Base-by-base conservation (phyloP, 1,140 invertebrate species). In the Mesaphorura yosii region DNA sequence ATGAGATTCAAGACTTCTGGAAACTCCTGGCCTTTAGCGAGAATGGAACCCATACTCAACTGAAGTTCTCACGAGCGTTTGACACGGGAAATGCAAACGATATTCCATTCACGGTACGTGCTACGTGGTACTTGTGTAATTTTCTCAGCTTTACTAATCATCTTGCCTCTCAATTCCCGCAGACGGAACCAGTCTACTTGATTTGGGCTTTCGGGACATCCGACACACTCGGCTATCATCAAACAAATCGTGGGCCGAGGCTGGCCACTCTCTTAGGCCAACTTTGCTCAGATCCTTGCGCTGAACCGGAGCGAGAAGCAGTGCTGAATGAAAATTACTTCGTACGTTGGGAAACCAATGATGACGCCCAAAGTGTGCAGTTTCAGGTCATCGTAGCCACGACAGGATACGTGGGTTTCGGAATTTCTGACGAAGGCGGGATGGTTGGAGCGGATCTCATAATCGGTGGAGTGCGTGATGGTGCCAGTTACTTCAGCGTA, bases 101-200 rank as follows among this genome's bases (percentile, higher is more conserved):
- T 59, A 72, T 65, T 17, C 34, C 76, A 51, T 75, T 87, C 48
- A 78, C 46, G 7, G 75, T 34, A 34, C 10, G 31, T n/a, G n/a
- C n/a, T n/a, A 34, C 31, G 31, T 10, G 10, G 10, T 34, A n/a
- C 31, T 34, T 34, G 10, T 34, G n/a, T n/a, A 34, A 10, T 10
- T 10, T 10, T 10, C 10, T 34, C n/a, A 34, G n/a, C n/a, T 34
- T 34, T 10, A 34, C 10, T 34, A 34, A 10, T 34, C 10, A 34
- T 34, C 31, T 10, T 34, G 10, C n/a, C n/a, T n/a, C n/a, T n/a
- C n/a, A n/a, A n/a, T n/a, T 34, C 31, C 31, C 10, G n/a, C 10
- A 34, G 31, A n/a, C 76, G 14, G 83, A 86, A 64, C 86, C 83
- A 2, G 74, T 82, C 2, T 76, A 81, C 62, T 73, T 87, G 0